A percentile compares a stretch with the other conserved stretches of the same genome.
These are phyloP conservation scores for Trichosurus vulpecula DNA, from an alignment of 2,797 vertebrate genomes.

Conservation along the genomic window DNA sequence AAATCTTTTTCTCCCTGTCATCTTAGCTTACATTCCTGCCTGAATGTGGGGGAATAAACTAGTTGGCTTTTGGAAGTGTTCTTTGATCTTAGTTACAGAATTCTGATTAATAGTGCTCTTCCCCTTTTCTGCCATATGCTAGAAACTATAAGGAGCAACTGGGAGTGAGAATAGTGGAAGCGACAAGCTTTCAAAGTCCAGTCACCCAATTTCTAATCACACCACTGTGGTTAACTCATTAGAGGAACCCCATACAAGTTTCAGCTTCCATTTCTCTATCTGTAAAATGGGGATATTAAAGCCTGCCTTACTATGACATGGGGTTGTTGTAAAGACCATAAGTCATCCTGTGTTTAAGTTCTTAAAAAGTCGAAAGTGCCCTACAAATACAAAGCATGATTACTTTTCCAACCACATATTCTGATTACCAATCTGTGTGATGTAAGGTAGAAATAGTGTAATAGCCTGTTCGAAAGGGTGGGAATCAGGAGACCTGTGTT, in stretches of 20 bases:
- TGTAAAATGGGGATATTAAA: not conserved
- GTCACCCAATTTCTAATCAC: not conserved
- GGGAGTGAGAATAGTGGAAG: not conserved
- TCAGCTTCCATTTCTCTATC: not conserved
- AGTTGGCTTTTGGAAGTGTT: slow-evolving; percentile 10
- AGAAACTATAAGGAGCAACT: not conserved
- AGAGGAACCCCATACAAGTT: not conserved
- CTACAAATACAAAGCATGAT: not conserved
- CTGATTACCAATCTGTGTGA: not conserved
- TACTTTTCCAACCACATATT: not conserved
- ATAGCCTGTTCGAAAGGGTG: not conserved
- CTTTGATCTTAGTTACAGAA: not conserved
- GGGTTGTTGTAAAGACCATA: not conserved
- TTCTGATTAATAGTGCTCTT: not conserved
- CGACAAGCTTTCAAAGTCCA: not conserved
- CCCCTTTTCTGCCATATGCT: not conserved
- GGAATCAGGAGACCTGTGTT: not conserved
- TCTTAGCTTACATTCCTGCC: not conserved
- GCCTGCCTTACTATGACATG: not conserved
- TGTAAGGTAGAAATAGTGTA: not conserved
- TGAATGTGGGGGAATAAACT: not conserved
- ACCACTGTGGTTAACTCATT: not conserved
- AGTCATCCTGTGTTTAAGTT: not conserved
- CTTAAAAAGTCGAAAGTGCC: not conserved
- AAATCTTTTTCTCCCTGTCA: not conserved